A percentile compares a stretch with the other conserved stretches of the same genome.
phyloP scores from a whole-genome alignment of 2,888 invertebrate genomes.

The Torymus auratus region DNA sequence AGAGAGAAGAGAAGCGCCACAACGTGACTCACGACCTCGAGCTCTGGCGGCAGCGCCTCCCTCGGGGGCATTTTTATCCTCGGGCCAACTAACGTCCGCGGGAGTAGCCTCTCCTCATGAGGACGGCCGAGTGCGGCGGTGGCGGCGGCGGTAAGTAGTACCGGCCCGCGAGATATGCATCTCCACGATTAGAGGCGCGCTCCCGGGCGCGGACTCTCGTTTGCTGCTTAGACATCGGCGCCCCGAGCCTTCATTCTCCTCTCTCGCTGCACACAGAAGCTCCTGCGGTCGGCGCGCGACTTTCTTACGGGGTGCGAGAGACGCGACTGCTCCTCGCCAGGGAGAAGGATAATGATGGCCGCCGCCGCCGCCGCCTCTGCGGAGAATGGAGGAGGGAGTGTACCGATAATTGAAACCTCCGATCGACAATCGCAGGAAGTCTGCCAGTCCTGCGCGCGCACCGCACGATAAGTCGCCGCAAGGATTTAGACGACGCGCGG shows the following conservation, averaged over 20 bases:
- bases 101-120: conserved; percentile 23
- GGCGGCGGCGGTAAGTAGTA: conserved; percentile 32
- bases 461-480: no score
- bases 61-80: conserved; percentile 47
- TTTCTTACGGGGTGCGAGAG: conserved; percentile 37
- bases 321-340: conserved; percentile 1
- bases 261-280: conserved; percentile 8
- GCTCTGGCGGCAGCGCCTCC: conserved; percentile 23
- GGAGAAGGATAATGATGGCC: conserved; percentile 28
- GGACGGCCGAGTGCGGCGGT: no score
- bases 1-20: conserved; percentile 11
- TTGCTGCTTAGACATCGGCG: neutral
- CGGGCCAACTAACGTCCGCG: conserved; percentile 46
- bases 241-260: neutral
- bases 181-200: conserved; percentile 49
- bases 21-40: conserved; percentile 58
- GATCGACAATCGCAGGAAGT: conserved; percentile 23
- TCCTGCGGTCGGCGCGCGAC: neutral
- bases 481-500: no score
- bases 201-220: neutral
- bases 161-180: conserved; percentile 47
- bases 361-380: neutral
- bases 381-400: no score
- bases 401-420: neutral
- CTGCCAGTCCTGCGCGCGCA: no score